Evolutionary conservation across 2,797 vertebrate species (phyloP).

Genomic region (Oceanodroma leucorhoa): DNA sequence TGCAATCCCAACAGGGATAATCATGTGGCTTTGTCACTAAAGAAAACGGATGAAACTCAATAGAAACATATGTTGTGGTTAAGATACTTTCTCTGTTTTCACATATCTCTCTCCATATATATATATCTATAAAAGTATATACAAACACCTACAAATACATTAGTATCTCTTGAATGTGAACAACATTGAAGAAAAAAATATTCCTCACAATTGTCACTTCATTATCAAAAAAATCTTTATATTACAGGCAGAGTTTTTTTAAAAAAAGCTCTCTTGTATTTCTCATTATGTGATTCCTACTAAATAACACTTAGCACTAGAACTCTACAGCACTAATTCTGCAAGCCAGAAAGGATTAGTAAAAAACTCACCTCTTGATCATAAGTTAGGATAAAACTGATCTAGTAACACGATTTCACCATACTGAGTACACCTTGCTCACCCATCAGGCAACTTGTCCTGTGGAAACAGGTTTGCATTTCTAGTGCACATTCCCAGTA

Average conservation of each 20-base stretch:
- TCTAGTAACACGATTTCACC: not conserved
- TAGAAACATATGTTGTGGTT: not conserved
- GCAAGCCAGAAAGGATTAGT: not conserved
- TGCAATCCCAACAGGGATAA: not conserved
- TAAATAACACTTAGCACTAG: not conserved
- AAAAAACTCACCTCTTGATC: not conserved
- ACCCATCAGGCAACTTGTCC: not conserved
- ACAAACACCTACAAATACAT: not conserved
- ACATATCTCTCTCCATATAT: not conserved
- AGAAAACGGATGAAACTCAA: constrained; percentile 24
- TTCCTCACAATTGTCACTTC: not conserved
- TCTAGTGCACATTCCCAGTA: not conserved
- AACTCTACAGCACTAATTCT: not conserved
- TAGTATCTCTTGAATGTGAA: not conserved
- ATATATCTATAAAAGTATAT: not conserved
- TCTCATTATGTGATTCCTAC: not conserved
- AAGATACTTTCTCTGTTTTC: not conserved
- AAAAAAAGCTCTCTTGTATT: not conserved
- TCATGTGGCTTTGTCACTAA: constrained; percentile 2
- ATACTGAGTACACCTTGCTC: not conserved
- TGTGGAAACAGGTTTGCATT: not conserved
- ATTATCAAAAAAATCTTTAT: not conserved
- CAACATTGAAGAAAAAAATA: not conserved
- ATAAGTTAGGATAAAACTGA: not conserved
- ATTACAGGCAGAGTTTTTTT: not conserved